Base-by-base conservation (phyloP, 2,888 invertebrate species). In the Chirona hameri region DNA sequence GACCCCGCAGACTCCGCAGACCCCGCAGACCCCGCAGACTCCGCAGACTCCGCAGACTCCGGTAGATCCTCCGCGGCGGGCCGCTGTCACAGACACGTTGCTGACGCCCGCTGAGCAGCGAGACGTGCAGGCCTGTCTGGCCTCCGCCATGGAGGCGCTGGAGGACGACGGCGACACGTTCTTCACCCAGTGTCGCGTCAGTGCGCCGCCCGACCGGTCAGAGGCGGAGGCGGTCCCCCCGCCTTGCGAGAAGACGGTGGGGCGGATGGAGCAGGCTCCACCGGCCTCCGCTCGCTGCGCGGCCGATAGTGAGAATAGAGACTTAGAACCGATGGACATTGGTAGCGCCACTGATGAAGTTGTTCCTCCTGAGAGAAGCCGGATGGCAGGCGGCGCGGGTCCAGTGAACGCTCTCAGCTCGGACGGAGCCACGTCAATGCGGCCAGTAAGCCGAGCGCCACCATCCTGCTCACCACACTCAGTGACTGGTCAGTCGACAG, bases 41-140 rank as follows among this genome's bases (percentile, higher is more conserved):
- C 39, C 39, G 39, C 39, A 39, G 39, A 39, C 2, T 7, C 39
- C 39, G 39, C 39, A 2, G 39, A 39, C n/a, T n/a, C n/a, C 21
- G 2, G 60, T n/a, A 24, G 60, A 24, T 57, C 57, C n/a, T n/a
- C 39, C 5, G n/a, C 60, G 60, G 24, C n/a, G 10, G 24, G 9
- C 60, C 24, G 29, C 69, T 4, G 12, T 31, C 72, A 21, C 72
- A 12, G 15, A 14, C 24, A 39, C 18, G 10, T 5, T 46, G 21
- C 76, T 76, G 24, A 76, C 76, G 21, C 46, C 76, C 9, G 39
- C 76, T 24, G 76, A 76, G 76, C 39, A 76, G 76, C 76, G 24
- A 0, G 76, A 76, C 76, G 76, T 76, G 46, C 39, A 24, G 10
- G 21, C 76, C 24, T 76, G 76, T 24, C 24, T 76, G 24, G 21